phyloP scores from a whole-genome alignment of 1,140 invertebrate species.

The Physella acuta region DNA sequence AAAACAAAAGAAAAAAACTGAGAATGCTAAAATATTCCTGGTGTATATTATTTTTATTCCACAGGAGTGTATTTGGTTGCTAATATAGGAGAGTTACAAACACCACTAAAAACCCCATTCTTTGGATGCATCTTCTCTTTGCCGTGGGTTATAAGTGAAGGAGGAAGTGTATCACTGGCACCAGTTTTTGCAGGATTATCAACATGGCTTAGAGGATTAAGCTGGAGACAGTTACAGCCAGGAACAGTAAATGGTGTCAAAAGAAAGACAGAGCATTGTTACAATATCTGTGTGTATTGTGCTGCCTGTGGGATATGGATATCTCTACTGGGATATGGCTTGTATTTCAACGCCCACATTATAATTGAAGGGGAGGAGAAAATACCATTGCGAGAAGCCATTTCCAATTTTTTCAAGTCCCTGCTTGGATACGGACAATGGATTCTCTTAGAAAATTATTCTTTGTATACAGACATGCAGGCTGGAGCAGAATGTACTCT shows the following conservation, averaged over 20 bases:
- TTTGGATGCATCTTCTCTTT: slow-evolving; percentile 68
- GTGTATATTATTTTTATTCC: slow-evolving; percentile 28
- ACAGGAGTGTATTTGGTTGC: slow-evolving; percentile 85
- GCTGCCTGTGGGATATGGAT: slow-evolving; percentile 71
- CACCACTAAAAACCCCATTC: slow-evolving; percentile 68
- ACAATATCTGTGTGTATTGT: slow-evolving; percentile 61
- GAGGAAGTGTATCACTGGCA: slow-evolving; percentile 29
- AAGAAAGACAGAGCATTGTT: slow-evolving; percentile 61
- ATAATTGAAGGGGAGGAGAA: slow-evolving; percentile 84
- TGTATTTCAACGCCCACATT: slow-evolving; percentile 88
- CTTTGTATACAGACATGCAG: slow-evolving; percentile 66
- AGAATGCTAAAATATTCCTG: too few species aligned
- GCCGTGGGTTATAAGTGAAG: slow-evolving; percentile 71
- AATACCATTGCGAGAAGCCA: slow-evolving; percentile 78
- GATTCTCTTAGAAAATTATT: slow-evolving; percentile 76
- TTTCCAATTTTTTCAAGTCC: slow-evolving; percentile 87
- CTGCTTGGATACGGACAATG: slow-evolving; percentile 74
- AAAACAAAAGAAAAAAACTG: too few species aligned
- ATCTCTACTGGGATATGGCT: slow-evolving; percentile 73
- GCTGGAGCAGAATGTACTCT: slow-evolving; percentile 85
- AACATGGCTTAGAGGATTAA: slow-evolving; percentile 43
- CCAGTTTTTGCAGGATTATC: slow-evolving; percentile 37
- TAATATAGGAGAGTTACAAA: slow-evolving; percentile 82
- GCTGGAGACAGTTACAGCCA: slow-evolving; percentile 27
- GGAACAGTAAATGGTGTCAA: slow-evolving; percentile 52